phyloP scores from a whole-genome alignment of 2,797 vertebrate species.

The Typhlichthys subterraneus region DNA sequence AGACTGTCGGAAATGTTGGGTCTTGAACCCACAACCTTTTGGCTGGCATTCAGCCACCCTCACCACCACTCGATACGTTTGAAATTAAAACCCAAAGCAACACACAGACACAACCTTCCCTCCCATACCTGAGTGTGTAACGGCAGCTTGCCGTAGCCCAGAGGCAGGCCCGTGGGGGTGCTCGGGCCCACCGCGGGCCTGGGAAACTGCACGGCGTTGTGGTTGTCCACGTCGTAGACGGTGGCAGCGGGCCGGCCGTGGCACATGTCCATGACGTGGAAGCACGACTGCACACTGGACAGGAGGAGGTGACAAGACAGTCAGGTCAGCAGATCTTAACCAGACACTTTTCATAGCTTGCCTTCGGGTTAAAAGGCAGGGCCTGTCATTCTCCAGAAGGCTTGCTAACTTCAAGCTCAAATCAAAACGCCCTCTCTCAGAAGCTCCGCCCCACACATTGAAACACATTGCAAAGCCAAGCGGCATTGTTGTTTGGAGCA shows the following conservation, averaged over 20 bases:
- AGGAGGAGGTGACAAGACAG: neutral
- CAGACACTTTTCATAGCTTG: too few relatives aligned
- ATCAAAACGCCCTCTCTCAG: too few relatives aligned
- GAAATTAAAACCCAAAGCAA: neutral
- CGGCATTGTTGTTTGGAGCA: too few relatives aligned
- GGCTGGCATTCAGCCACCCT: too few relatives aligned
- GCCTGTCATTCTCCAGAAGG: too few relatives aligned
- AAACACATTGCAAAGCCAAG: too few relatives aligned
- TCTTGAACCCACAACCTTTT: too few relatives aligned
- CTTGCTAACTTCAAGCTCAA: too few relatives aligned
- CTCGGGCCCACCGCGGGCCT: conserved; percentile 84
- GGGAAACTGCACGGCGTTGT: conserved; percentile 88
- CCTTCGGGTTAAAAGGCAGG: too few relatives aligned
- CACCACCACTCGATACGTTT: neutral
- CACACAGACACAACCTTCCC: neutral
- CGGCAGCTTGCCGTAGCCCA: conserved; percentile 90
- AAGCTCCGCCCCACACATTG: too few relatives aligned
- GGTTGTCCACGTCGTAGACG: conserved; percentile 85
- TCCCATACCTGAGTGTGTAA: conserved; percentile 88
- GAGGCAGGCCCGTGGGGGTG: conserved; percentile 79
- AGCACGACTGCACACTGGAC: conserved; percentile 93
- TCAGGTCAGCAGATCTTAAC: neutral
- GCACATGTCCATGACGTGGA: conserved; percentile 97
- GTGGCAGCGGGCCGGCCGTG: conserved; percentile 81
- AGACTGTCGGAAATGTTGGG: too few relatives aligned